These are phyloP conservation scores for Eumacrocentrus americanus DNA, from an alignment of 2,888 invertebrate species.

Conservation along the genomic window DNA sequence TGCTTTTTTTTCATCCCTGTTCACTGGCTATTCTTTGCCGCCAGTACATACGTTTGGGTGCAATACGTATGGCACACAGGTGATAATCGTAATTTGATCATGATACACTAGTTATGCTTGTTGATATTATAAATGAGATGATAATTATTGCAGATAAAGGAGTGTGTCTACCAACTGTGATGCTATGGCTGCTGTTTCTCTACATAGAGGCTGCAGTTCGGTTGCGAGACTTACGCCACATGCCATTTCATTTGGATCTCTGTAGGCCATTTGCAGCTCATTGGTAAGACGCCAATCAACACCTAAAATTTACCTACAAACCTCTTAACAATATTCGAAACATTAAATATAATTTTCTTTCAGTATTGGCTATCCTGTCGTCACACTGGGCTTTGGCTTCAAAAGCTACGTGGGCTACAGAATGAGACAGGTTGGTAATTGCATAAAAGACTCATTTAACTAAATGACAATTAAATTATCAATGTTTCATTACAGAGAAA, in stretches of 20 bases:
- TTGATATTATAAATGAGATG: neutral
- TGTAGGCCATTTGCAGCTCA: conserved; percentile 97
- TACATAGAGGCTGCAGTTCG: conserved; percentile 93
- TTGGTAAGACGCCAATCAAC: conserved; percentile 68
- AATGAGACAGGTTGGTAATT: conserved; percentile 82
- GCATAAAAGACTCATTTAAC: too few relatives aligned
- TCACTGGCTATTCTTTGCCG: conserved; percentile 96
- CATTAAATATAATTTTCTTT: conserved; percentile 51
- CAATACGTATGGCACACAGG: conserved; percentile 99
- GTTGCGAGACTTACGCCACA: conserved; percentile 80
- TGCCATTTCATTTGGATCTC: conserved; percentile 86
- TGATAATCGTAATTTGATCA: conserved; percentile 51
- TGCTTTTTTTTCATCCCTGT: conserved; percentile 99
- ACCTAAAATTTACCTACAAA: neutral
- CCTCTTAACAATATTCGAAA: neutral
- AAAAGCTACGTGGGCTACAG: conserved; percentile 91
- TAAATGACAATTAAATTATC: conserved; percentile 8
- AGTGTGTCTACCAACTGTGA: conserved; percentile 91
- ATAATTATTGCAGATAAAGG: conserved; percentile 74
- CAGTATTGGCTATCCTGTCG: conserved; percentile 92
- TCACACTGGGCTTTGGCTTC: conserved; percentile 94
- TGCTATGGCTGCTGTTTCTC: conserved; percentile 91
- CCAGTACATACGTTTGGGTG: conserved; percentile 98
- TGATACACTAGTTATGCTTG: neutral
- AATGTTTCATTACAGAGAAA: conserved; percentile 69